These are phyloP conservation scores for Drepanosiphum platanoidis DNA, from an alignment of 2,888 invertebrate species.

Conservation along the genomic window DNA sequence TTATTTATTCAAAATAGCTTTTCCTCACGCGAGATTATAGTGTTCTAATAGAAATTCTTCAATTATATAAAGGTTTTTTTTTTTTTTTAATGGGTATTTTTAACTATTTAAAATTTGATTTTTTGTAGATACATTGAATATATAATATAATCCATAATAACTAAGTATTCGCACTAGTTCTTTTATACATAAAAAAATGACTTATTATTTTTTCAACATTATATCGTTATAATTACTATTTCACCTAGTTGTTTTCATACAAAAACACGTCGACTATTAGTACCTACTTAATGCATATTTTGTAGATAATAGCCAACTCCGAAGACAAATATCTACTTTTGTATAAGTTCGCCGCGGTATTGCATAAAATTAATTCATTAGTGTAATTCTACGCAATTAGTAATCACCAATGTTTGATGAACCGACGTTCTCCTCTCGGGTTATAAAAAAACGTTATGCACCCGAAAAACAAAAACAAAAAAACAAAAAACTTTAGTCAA, in stretches of 20 bases:
- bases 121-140: no score
- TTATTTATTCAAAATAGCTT: no score
- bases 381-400: conserved; percentile 36
- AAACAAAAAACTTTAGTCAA: not conserved
- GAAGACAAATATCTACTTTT: conserved; percentile 47
- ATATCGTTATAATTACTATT: not conserved
- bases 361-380: conserved; percentile 59
- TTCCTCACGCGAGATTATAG: no score
- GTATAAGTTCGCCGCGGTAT: conserved; percentile 34
- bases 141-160: no score
- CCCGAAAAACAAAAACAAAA: not conserved
- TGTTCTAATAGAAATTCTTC: no score
- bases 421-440: not conserved
- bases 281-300: not conserved
- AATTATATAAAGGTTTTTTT: no score
- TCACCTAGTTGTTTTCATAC: not conserved
- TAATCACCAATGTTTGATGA: conserved; percentile 26
- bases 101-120: no score
- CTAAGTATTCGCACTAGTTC: no score
- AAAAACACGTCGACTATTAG: not conserved
- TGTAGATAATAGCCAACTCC: not conserved
- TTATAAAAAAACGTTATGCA: not conserved
- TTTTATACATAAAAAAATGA: no score
- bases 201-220: no score
- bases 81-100: no score